phyloP scores from a whole-genome alignment of 2,888 invertebrate genomes.

The Lomographa bimaculata region DNA sequence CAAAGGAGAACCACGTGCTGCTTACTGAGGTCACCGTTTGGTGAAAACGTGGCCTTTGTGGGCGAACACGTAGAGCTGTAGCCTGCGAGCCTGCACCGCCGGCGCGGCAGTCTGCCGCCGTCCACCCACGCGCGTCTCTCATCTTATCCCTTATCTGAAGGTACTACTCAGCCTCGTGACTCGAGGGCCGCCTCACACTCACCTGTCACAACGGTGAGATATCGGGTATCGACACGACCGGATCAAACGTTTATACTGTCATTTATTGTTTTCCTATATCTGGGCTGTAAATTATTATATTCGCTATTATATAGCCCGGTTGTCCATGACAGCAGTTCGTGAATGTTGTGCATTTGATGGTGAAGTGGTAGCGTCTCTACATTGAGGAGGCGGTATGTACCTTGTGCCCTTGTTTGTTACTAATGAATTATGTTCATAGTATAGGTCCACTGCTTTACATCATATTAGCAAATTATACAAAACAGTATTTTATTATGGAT shows the following conservation, averaged over 20 bases:
- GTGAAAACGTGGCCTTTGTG: conserved; percentile 55
- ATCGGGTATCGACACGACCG: conserved; percentile 47
- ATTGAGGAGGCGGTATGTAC: conserved; percentile 25
- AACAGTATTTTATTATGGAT: too few relatives aligned
- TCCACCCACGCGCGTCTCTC: conserved; percentile 44
- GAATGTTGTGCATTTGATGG: conserved; percentile 37
- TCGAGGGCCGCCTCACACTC: conserved; percentile 38
- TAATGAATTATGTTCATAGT: too few relatives aligned
- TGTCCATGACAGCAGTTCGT: conserved; percentile 21
- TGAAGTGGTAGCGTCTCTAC: conserved; percentile 22
- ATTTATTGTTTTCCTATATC: conserved; percentile 41
- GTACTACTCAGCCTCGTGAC: conserved; percentile 58
- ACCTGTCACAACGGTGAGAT: conserved; percentile 43
- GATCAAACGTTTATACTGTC: conserved; percentile 50
- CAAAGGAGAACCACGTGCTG: conserved; percentile 40
- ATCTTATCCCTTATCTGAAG: conserved; percentile 64
- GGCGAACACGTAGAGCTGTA: conserved; percentile 54
- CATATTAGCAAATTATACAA: too few relatives aligned
- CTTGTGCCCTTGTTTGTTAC: not conserved
- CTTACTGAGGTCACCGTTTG: conserved; percentile 46
- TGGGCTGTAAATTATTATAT: conserved; percentile 45
- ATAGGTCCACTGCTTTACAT: too few relatives aligned
- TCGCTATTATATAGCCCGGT: conserved; percentile 32
- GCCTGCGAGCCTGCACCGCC: conserved; percentile 38
- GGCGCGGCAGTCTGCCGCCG: conserved; percentile 52